Conservation (phyloP, 2,113 vertebrate species). For the Pachycephala philippinensis region DNA sequence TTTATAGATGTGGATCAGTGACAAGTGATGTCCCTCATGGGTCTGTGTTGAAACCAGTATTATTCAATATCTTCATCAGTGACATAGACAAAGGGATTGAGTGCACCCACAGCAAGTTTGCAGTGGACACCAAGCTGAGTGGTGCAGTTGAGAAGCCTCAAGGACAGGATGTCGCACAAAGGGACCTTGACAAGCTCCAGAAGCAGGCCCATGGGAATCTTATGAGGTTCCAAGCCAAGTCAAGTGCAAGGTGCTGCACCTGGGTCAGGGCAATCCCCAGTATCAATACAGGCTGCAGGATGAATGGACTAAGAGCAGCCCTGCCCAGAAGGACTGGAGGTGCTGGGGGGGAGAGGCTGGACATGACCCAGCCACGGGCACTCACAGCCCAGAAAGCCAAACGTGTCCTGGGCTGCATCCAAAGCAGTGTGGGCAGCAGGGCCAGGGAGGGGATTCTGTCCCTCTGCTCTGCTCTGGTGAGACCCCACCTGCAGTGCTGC, state of each 20-base stretch:
- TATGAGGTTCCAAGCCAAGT: neutral
- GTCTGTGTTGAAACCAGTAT: neutral
- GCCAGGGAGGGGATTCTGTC: neutral
- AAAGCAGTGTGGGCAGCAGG: accelerated
- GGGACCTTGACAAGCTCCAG: neutral
- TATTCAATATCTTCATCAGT: neutral
- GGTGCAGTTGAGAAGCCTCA: neutral
- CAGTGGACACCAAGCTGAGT: neutral
- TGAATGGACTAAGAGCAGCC: accelerated
- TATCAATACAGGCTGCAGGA: neutral
- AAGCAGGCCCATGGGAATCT: neutral
- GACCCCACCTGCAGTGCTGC: neutral
- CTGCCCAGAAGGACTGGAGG: too few relatives aligned
- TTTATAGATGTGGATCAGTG: neutral
- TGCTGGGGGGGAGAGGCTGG: too few relatives aligned
- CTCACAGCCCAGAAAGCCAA: accelerated
- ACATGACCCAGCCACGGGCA: accelerated
- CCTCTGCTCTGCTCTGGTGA: neutral
- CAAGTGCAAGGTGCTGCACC: neutral
- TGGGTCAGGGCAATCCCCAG: accelerated
- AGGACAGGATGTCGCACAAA: neutral
- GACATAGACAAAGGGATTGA: neutral
- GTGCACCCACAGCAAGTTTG: neutral
- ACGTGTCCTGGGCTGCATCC: neutral
- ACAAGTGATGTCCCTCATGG: neutral